These are phyloP conservation scores for Eilema griseolum DNA, from an alignment of 2,888 invertebrate species.

Conservation along the genomic window DNA sequence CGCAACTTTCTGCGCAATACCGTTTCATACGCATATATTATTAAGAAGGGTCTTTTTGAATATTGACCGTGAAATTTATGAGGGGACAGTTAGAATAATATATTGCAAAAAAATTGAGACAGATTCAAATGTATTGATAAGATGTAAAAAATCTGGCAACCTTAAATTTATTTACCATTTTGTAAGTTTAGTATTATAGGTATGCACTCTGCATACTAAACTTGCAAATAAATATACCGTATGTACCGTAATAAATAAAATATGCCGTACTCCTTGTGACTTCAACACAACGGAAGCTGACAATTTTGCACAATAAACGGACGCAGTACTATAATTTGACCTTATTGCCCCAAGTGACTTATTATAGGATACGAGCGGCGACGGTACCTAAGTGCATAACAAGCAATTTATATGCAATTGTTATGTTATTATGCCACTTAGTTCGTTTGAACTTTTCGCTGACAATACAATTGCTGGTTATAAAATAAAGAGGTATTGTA, in stretches of 20 bases:
- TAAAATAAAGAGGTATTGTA: neutral
- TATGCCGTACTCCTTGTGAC: neutral
- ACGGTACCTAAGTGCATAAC: neutral
- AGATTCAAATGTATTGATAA: too few relatives aligned
- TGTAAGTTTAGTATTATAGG: too few relatives aligned
- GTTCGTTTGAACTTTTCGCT: neutral
- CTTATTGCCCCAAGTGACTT: neutral
- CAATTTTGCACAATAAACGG: neutral
- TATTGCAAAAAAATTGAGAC: too few relatives aligned
- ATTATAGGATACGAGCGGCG: neutral
- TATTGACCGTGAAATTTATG: too few relatives aligned
- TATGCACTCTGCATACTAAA: neutral
- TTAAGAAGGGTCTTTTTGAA: too few relatives aligned
- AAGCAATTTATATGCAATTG: neutral
- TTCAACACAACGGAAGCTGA: neutral
- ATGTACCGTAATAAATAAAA: too few relatives aligned
- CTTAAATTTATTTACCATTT: too few relatives aligned
- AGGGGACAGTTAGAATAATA: too few relatives aligned
- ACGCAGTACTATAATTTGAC: neutral
- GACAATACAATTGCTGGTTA: neutral
- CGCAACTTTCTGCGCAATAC: neutral
- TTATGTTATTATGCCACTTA: neutral
- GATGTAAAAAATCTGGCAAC: too few relatives aligned
- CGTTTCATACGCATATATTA: too few relatives aligned
- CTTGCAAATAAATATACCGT: too few relatives aligned